Evolutionary conservation across 1,140 invertebrate species (phyloP).

Genomic region (Drosophila gunungcola): DNA sequence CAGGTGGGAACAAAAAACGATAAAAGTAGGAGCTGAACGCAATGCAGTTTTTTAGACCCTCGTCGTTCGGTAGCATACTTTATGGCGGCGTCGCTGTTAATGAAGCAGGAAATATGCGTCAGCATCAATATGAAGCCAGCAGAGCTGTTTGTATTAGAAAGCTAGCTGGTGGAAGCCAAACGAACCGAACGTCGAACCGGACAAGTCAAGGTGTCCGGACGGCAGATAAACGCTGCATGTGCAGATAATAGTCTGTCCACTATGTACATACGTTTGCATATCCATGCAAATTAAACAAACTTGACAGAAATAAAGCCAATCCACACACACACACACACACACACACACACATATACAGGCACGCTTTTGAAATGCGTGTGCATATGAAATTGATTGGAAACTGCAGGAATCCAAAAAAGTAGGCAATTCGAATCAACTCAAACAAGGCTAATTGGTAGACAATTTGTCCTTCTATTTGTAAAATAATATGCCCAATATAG

Average conservation of each 20-base stretch:
- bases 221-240: constrained; percentile 46
- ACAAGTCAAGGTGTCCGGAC: constrained; percentile 41
- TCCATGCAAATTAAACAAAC: constrained; percentile 35
- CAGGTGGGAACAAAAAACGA: constrained; percentile 35
- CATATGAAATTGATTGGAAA: constrained; percentile 48
- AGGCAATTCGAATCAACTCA: constrained; percentile 25
- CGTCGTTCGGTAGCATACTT: constrained; percentile 63
- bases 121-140: constrained; percentile 64
- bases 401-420: constrained; percentile 11
- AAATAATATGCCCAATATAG: constrained; percentile 15
- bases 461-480: constrained; percentile 11
- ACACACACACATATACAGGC: too few relatives aligned
- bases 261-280: constrained; percentile 15
- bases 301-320: constrained; percentile 13
- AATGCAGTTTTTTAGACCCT: constrained; percentile 47
- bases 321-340: not conserved
- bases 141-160: constrained; percentile 29
- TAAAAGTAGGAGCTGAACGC: constrained; percentile 32
- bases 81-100: constrained; percentile 65
- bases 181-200: constrained; percentile 9
- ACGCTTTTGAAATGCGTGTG: constrained; percentile 18
- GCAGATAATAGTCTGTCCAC: constrained; percentile 30
- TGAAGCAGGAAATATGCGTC: constrained; percentile 80
- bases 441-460: constrained; percentile 24
- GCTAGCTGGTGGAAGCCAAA: constrained; percentile 16